Conservation (phyloP, 2,113 vertebrate species). For the Anarrhichthys ocellatus region DNA sequence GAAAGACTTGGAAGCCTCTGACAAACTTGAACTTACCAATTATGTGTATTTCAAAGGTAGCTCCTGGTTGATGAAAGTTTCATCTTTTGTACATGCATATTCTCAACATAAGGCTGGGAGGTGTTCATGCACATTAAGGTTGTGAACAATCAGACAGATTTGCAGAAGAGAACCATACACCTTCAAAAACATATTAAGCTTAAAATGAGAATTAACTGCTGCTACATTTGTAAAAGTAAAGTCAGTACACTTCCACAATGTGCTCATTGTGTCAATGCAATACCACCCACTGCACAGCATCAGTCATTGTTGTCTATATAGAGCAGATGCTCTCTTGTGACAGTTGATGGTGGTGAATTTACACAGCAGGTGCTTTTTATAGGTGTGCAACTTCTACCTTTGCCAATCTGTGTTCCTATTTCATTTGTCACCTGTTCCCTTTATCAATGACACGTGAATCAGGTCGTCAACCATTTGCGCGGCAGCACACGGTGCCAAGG, state of each 20-base stretch:
- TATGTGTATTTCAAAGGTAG: constrained; percentile 48
- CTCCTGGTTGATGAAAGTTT: neutral
- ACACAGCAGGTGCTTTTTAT: constrained; percentile 3
- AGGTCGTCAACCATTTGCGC: constrained; percentile 38
- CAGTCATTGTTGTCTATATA: neutral
- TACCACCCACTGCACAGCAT: neutral
- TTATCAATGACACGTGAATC: constrained; percentile 21
- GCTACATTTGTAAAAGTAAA: neutral
- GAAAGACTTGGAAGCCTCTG: constrained; percentile 26
- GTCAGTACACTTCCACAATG: neutral
- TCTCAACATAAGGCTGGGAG: neutral
- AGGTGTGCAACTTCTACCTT: neutral
- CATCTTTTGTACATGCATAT: neutral
- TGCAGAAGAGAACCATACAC: neutral
- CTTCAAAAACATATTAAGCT: neutral
- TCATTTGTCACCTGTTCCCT: constrained; percentile 6
- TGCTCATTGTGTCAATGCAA: neutral
- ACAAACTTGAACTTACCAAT: constrained; percentile 44
- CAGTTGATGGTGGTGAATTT: constrained; percentile 20
- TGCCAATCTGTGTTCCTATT: constrained; percentile 5
- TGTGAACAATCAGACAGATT: neutral
- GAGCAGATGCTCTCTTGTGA: constrained; percentile 5
- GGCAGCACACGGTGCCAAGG: constrained; percentile 19
- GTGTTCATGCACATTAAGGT: neutral
- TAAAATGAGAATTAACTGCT: constrained; percentile 1